A percentile compares a stretch with the other conserved stretches of the same genome.
Conservation (phyloP, 2,888 invertebrate species). For the Abscondita cerata region DNA sequence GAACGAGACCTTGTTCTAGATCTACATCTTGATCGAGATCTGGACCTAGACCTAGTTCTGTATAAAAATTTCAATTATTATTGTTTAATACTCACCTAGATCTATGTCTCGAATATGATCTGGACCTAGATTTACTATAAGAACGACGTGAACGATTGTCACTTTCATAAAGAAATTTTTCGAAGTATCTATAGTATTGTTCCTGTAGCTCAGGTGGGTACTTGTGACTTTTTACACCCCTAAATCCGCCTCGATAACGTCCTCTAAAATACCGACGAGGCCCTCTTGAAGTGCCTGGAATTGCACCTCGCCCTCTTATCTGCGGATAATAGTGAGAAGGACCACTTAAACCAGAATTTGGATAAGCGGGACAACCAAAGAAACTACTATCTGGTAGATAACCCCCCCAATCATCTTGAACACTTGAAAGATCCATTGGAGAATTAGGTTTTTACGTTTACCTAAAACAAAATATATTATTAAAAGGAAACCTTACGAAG, state of each 20-base stretch:
- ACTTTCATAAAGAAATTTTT: conserved; percentile 64
- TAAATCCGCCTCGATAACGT: conserved; percentile 51
- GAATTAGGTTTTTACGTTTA: background rate
- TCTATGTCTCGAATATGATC: conserved; percentile 51
- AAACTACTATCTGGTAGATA: conserved; percentile 19
- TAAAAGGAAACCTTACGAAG: background rate
- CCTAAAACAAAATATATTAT: conserved; percentile 3
- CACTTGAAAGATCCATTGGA: background rate
- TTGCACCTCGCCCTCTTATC: conserved; percentile 47
- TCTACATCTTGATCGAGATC: conserved; percentile 23
- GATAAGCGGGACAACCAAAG: conserved; percentile 19
- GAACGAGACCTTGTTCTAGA: conserved; percentile 41
- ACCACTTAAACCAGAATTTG: background rate
- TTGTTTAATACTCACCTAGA: conserved; percentile 22
- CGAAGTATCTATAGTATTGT: conserved; percentile 66
- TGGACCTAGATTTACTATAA: conserved; percentile 53
- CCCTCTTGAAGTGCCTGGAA: conserved; percentile 49
- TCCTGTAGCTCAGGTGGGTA: conserved; percentile 53
- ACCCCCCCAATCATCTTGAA: conserved; percentile 21
- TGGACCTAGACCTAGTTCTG: conserved; percentile 33
- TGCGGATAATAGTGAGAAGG: conserved; percentile 45
- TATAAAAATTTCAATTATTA: background rate
- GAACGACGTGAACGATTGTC: conserved; percentile 62
- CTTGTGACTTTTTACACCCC: conserved; percentile 38
- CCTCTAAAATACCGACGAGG: conserved; percentile 34